These are phyloP conservation scores for Diorhabda sublineata DNA, from an alignment of 1,140 invertebrate genomes.

Conservation along the genomic window DNA sequence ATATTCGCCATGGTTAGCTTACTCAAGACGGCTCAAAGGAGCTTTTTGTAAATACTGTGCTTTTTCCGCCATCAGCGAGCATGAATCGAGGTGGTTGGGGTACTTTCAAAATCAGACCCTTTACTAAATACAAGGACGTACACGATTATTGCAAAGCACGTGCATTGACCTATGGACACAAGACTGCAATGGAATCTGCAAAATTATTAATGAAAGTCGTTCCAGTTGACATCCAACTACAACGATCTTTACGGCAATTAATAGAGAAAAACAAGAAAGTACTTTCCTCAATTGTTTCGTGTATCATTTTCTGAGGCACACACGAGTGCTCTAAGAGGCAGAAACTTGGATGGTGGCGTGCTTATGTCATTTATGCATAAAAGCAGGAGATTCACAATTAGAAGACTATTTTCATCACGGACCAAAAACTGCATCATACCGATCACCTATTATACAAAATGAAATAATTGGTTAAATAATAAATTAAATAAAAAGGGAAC, in stretches of 20 bases:
- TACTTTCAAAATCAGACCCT: neutral
- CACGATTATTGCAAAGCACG: neutral
- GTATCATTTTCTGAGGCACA: neutral
- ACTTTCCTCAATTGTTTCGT: neutral
- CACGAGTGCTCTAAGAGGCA: conserved; percentile 17
- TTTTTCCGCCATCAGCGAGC: neutral
- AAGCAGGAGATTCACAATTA: conserved; percentile 15
- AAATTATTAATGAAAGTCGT: neutral
- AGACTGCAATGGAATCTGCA: neutral
- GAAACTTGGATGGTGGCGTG: conserved; percentile 8
- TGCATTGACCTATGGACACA: neutral
- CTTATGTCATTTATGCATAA: conserved; percentile 10
- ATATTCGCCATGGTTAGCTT: conserved; percentile 3
- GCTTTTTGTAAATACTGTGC: conserved; percentile 3
- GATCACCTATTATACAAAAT: conserved; percentile 18
- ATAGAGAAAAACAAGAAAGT: neutral
- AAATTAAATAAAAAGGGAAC: conserved; percentile 12
- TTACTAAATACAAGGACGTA: neutral
- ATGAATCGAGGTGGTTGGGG: neutral
- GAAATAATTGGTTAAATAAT: conserved; percentile 21
- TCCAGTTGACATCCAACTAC: neutral
- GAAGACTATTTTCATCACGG: conserved; percentile 8
- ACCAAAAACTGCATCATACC: conserved; percentile 11
- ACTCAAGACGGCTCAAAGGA: neutral
- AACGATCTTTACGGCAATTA: neutral